Evolutionary conservation across 2,797 vertebrate genomes (phyloP).

Genomic region (Mormyrops attenuatus): DNA sequence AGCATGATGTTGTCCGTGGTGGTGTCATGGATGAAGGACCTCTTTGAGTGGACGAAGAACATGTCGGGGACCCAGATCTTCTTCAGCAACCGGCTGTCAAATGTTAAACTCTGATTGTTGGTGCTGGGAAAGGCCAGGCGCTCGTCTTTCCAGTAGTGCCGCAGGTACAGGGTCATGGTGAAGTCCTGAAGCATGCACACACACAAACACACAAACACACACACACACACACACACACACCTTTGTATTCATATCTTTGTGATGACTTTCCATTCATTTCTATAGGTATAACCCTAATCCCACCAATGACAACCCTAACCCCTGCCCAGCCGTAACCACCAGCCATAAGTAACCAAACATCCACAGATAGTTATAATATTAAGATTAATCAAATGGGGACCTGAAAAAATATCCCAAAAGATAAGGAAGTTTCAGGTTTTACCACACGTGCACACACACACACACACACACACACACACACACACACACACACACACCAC

Average conservation of each 20-base stretch:
- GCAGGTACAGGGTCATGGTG: slow-evolving; percentile 85
- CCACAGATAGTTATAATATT: too few species aligned
- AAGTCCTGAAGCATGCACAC: slow-evolving; percentile 69
- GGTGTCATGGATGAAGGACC: slow-evolving; percentile 87
- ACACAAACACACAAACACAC: neutral
- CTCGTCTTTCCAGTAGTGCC: slow-evolving; percentile 90
- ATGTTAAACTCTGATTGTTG: slow-evolving; percentile 91
- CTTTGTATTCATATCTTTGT: neutral
- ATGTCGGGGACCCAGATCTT: slow-evolving; percentile 94
- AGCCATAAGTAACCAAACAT: neutral
- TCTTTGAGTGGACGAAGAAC: slow-evolving; percentile 91
- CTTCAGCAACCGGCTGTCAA: slow-evolving; percentile 82
- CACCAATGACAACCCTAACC: neutral
- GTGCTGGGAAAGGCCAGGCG: slow-evolving; percentile 79
- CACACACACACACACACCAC: neutral
- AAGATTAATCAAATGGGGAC: too few species aligned
- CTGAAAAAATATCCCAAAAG: too few species aligned
- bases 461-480: too few species aligned
- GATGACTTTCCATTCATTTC: neutral
- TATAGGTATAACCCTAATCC: neutral
- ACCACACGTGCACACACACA: too few species aligned
- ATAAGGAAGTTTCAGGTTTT: too few species aligned
- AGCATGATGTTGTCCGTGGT: slow-evolving; percentile 90
- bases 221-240: neutral
- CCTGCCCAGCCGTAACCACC: too few species aligned